Evolutionary conservation across 2,797 vertebrate species (phyloP), one percentile per base, ranked within the genome.

Genomic region (Borostomias antarcticus): DNA sequence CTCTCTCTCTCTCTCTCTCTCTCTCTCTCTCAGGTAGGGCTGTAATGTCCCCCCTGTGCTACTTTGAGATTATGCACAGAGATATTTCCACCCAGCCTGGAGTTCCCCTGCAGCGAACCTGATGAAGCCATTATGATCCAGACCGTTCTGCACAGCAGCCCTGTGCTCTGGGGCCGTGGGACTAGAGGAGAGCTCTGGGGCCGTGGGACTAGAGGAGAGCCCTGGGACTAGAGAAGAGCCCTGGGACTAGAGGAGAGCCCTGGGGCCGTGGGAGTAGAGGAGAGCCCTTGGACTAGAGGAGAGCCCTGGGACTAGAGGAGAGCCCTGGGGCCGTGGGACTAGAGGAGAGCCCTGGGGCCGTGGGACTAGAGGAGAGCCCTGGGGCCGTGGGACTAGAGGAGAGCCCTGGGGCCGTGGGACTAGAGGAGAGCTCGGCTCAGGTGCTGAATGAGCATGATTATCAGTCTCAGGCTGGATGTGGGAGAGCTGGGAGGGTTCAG

Each of bases 31-130:
- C 72, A 47, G 8, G 17, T 33, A 28, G 17, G n/a, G n/a, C n/a
- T n/a, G n/a, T n/a, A n/a, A n/a, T n/a, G n/a, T n/a, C 33, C 29
- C 64, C 70, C 28, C 73, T 35, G 69, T 10, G 56, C 37, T 60
- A 64, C 78, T 83, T 69, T 58, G 62, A 60, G n/a, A n/a, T 74
- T 47, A 35, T 19, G 48, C 30, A 53, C 35, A 21, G 32, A 15
- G 37, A 37, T 4, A 6, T 4, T 63, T 63, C n/a, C 45, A 8
- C 32, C 32, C 15, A 50, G 53, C 17, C 17, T 23, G 6, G 13
- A 11, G 37, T 59, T 6, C 17, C 35, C 35, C 21, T 1, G 43
- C 57, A 40, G 40, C 15, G 1, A 5, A 26, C 32, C 23, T 17
- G 21, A 35, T 25, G 11, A 59, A 25, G 11, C 32, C 57, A 25